A percentile compares a stretch with the other conserved stretches of the same genome.
Conservation (phyloP, 2,113 vertebrate genomes). For the Dipodomys stephensi region DNA sequence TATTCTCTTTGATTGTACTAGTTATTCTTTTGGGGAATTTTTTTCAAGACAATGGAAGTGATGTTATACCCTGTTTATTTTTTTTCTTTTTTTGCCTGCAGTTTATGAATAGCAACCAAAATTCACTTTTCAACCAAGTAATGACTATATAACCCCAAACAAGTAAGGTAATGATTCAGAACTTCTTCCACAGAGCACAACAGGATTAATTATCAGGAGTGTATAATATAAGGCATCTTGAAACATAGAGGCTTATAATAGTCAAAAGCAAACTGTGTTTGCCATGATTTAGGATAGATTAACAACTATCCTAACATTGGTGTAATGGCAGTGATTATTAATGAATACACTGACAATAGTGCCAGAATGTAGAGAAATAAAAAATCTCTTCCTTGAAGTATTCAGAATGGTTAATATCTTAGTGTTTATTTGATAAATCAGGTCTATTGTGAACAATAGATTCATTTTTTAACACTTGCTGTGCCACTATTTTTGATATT, state of each 20-base stretch:
- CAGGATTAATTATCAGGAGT: conserved; percentile 22
- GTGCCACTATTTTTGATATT: neutral
- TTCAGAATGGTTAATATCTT: neutral
- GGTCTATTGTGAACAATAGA: neutral
- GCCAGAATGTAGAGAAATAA: conserved; percentile 30
- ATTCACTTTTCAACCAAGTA: conserved; percentile 64
- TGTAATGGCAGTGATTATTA: neutral
- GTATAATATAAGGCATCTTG: neutral
- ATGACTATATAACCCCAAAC: conserved; percentile 56
- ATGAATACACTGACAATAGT: neutral
- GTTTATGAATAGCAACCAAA: conserved; percentile 75
- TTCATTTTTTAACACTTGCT: neutral
- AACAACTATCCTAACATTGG: neutral
- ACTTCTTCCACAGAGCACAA: neutral
- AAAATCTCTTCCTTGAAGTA: neutral
- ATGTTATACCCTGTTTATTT: conserved; percentile 76
- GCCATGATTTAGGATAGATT: neutral
- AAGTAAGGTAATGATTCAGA: conserved; percentile 60
- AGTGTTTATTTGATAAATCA: neutral
- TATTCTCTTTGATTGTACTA: conserved; percentile 52
- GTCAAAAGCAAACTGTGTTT: conserved; percentile 1
- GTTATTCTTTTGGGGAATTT: conserved; percentile 69
- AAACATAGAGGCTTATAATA: neutral
- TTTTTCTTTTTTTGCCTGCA: conserved; percentile 58
- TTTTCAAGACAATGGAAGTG: conserved; percentile 76